These are phyloP conservation scores for Acholoe squamosa DNA, from an alignment of 2,888 invertebrate species.

Conservation along the genomic window DNA sequence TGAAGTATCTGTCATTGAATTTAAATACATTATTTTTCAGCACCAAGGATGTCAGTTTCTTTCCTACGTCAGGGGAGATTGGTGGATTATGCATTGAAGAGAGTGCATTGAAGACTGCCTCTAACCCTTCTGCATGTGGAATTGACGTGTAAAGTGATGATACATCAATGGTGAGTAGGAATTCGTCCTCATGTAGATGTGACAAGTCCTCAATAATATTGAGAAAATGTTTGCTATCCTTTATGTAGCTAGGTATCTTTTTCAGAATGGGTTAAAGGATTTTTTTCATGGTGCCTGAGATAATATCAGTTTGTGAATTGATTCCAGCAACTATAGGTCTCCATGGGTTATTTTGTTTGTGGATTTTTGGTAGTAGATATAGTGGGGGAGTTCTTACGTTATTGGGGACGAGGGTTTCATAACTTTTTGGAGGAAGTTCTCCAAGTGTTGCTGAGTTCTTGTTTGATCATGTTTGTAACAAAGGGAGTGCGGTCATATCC, in stretches of 20 bases:
- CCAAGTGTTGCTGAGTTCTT: background rate
- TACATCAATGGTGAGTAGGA: constrained; percentile 27
- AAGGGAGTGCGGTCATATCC: background rate
- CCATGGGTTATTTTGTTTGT: background rate
- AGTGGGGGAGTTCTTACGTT: background rate
- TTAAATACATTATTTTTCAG: no score
- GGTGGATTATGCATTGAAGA: no score
- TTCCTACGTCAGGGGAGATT: no score
- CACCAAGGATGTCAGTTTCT: no score
- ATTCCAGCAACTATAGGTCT: background rate
- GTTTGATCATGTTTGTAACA: background rate
- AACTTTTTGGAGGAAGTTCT: background rate
- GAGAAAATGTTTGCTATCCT: constrained; percentile 7
- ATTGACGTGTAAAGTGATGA: constrained; percentile 17
- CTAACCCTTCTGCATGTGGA: no score
- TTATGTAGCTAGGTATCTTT: background rate
- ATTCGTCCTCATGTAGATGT: background rate
- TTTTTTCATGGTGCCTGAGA: background rate
- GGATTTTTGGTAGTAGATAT: background rate
- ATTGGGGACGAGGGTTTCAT: background rate
- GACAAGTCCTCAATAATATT: background rate
- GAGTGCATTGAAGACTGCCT: no score
- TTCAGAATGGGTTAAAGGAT: background rate
- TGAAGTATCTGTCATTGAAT: no score
- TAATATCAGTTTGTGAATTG: background rate